Evolutionary conservation across 2,888 invertebrate species (phyloP), one percentile per base, ranked within the genome.

Genomic region (Rosalia funebris): DNA sequence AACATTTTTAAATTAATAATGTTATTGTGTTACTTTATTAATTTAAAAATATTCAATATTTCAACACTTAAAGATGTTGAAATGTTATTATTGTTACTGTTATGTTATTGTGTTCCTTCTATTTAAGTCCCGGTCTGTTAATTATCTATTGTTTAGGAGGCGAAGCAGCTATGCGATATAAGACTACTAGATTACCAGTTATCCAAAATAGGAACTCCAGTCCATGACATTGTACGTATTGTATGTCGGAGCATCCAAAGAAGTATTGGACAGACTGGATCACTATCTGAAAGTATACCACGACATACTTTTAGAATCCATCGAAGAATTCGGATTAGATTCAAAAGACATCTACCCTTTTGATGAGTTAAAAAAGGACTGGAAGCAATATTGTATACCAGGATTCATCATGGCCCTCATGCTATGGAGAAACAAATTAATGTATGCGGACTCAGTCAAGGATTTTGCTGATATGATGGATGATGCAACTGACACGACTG

Each of bases 191-290:
- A 77, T 41, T 75, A 70, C 52, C 77, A 77, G 60, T 14, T 73
- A 7, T 11, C 61, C n/a, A 60, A 63, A 45, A 47, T 60, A 4
- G 70, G 63, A 1, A 67, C 71, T 16, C 75, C 75, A 0, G 74
- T 70, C 3, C 53, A 66, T 20, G 81, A 81, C 52, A 20, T 64
- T 73, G 2, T 79, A 80, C 55, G 68, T 75, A 60, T 64, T 80
- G 4, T 78, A 73, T 53, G 72, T 72, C 1, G 73, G 74, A 31
- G 68, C 72, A n/a, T 62, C 70, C 1, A 72, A 72, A 32, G 65
- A 74, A 16, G 52, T 71, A 7, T 66, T 78, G 1, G 55, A 70
- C 32, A 62, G 75, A 14, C 72, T 71, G 5, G 71, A 79, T 15
- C 56, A 70, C 9, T 69, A 77, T 17, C 55, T 79, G 10, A 59